A percentile compares a stretch with the other conserved stretches of the same genome.
phyloP scores from a whole-genome alignment of 2,113 vertebrate genomes.

The Okapia johnstoni region DNA sequence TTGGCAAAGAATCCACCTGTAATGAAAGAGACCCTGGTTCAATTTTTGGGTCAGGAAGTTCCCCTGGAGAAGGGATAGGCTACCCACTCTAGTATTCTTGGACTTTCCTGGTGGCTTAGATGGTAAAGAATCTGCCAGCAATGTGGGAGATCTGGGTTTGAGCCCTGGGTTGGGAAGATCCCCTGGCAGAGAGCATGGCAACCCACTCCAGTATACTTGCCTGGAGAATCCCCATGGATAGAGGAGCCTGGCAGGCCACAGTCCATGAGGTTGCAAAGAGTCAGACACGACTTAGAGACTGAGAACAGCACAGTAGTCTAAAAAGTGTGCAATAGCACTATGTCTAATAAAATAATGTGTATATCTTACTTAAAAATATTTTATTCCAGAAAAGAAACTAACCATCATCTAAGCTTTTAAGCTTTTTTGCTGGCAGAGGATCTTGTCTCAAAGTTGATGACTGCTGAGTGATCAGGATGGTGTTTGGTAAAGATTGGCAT shows the following conservation, averaged over 20 bases:
- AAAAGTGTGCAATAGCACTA: neutral
- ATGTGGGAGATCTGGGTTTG: neutral
- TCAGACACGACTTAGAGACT: rapidly evolving
- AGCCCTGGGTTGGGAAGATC: neutral
- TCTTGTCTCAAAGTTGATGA: neutral
- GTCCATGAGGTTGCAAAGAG: neutral
- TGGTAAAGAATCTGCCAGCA: neutral
- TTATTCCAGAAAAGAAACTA: neutral
- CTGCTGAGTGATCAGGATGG: neutral
- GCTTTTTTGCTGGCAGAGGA: neutral
- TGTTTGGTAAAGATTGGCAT: neutral
- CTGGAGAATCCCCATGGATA: neutral
- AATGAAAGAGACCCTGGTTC: neutral
- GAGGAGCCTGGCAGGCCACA: neutral
- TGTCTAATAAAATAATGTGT: neutral
- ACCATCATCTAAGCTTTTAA: neutral
- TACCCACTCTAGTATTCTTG: neutral
- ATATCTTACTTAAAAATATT: neutral
- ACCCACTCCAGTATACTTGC: neutral
- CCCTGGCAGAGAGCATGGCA: neutral
- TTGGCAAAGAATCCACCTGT: neutral
- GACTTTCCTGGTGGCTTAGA: neutral
- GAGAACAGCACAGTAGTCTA: neutral
- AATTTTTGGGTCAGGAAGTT: neutral
- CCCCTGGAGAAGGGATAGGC: neutral